These are phyloP conservation scores for Erpetoichthys calabaricus DNA, from an alignment of 2,797 vertebrate species.

Conservation along the genomic window DNA sequence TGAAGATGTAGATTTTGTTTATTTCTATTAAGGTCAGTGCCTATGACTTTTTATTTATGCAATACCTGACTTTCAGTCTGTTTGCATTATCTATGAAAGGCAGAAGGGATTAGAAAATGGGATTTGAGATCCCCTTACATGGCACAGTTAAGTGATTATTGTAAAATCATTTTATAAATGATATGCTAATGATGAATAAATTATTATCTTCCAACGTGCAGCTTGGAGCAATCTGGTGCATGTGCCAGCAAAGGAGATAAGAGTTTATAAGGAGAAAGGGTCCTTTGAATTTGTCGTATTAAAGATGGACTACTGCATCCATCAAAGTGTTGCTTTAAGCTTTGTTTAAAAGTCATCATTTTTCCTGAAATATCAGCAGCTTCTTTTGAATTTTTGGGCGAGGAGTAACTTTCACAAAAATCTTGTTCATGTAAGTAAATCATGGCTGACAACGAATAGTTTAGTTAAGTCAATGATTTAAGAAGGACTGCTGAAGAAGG, in stretches of 20 bases:
- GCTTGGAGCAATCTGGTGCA: constrained; percentile 22
- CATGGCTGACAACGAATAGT: neutral
- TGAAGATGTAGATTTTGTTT: constrained; percentile 17
- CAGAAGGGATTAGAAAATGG: constrained; percentile 51
- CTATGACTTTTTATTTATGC: no score
- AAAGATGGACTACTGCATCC: constrained; percentile 28
- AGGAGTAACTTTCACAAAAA: constrained; percentile 15
- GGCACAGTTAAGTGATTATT: constrained; percentile 50
- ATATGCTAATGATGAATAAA: constrained; percentile 48
- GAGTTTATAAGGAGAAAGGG: constrained; percentile 29
- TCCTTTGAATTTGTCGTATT: constrained; percentile 18
- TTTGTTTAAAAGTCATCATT: constrained; percentile 36
- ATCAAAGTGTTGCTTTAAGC: constrained; percentile 32
- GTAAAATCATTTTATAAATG: constrained; percentile 43
- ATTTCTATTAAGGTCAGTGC: neutral
- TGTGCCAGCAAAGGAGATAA: constrained; percentile 43
- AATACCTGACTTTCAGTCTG: constrained; percentile 46
- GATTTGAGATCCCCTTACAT: constrained; percentile 38
- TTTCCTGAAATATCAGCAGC: constrained; percentile 36
- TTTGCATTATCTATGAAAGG: constrained; percentile 40
- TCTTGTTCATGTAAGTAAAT: constrained; percentile 16
- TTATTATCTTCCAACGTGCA: constrained; percentile 24
- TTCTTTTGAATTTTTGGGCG: constrained; percentile 30
- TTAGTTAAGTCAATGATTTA: no score
- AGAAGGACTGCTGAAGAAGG: no score